A percentile compares a stretch with the other conserved stretches of the same genome.
Evolutionary conservation across 2,888 invertebrate genomes (phyloP).

Genomic region (Drosophila monieri): DNA sequence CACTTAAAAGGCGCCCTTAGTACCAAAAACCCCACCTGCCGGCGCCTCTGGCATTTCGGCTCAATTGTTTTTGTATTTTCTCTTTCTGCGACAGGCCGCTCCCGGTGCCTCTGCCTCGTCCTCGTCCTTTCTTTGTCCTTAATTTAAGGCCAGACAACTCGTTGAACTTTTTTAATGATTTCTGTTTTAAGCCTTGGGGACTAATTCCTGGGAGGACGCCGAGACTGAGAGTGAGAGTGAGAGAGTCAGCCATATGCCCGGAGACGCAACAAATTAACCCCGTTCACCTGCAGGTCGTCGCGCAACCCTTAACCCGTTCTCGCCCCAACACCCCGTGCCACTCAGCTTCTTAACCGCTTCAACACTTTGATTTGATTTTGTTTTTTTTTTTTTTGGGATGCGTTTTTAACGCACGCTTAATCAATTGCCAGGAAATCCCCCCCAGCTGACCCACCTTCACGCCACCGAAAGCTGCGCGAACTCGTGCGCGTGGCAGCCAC

Average conservation of each 20-base stretch:
- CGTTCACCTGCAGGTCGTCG: conserved; percentile 57
- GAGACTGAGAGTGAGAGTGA: background rate
- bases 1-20: conserved; percentile 55
- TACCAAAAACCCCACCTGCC: conserved; percentile 34
- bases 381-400: conserved; percentile 19
- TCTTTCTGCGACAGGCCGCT: conserved; percentile 3
- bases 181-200: conserved; percentile 72
- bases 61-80: conserved; percentile 36
- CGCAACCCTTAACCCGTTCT: conserved; percentile 58
- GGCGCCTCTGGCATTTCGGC: conserved; percentile 46
- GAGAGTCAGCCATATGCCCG: conserved; percentile 64
- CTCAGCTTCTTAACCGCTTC: conserved; percentile 73
- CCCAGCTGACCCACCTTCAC: conserved; percentile 5
- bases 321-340: conserved; percentile 24
- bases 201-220: conserved; percentile 64
- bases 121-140: conserved; percentile 52
- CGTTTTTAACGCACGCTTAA: conserved; percentile 60
- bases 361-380: conserved; percentile 80
- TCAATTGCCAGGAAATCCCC: conserved; percentile 55
- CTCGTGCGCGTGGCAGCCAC: conserved; percentile 46
- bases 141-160: conserved; percentile 73
- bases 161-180: conserved; percentile 72
- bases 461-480: conserved; percentile 33
- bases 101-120: no score
- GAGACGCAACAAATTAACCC: conserved; percentile 75